These are phyloP conservation scores for Caenorhabditis brenneri DNA, from an alignment of 1,140 invertebrate genomes.

Conservation along the genomic window DNA sequence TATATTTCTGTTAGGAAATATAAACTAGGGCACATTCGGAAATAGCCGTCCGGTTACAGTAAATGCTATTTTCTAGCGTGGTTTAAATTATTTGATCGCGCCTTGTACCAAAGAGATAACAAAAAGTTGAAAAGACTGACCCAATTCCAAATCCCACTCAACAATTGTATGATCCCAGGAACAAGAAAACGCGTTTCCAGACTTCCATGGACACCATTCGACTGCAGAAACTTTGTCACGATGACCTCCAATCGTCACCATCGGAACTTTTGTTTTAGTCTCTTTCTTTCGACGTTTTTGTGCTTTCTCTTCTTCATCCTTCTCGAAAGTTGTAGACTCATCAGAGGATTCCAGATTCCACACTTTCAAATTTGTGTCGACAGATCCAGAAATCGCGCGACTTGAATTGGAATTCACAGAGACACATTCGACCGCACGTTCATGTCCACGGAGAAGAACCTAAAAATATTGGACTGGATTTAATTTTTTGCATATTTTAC, in stretches of 20 bases:
- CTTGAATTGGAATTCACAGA: constrained; percentile 59
- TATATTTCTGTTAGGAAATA: too few species aligned
- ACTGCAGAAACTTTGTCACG: constrained; percentile 85
- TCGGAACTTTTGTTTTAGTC: constrained; percentile 77
- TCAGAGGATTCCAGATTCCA: constrained; percentile 63
- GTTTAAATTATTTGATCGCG: too few species aligned
- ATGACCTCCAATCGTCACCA: constrained; percentile 88
- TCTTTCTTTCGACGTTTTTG: constrained; percentile 58
- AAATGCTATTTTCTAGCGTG: too few species aligned
- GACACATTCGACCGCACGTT: constrained; percentile 66
- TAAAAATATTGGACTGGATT: not conserved
- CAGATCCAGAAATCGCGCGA: constrained; percentile 64
- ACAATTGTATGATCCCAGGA: constrained; percentile 95
- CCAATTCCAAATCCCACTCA: constrained; percentile 85
- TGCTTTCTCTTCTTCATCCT: constrained; percentile 43
- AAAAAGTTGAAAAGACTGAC: constrained; percentile 41
- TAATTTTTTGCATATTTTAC: not conserved
- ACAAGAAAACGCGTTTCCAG: constrained; percentile 77
- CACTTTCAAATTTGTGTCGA: constrained; percentile 66
- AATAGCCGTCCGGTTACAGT: too few species aligned
- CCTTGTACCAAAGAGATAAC: too few species aligned
- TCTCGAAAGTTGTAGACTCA: constrained; percentile 45
- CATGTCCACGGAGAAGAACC: constrained; percentile 60
- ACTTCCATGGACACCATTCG: constrained; percentile 80
- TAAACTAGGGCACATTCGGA: too few species aligned